Evolutionary conservation across 2,113 vertebrate genomes (phyloP).

Genomic region (Cyanistes caeruleus): DNA sequence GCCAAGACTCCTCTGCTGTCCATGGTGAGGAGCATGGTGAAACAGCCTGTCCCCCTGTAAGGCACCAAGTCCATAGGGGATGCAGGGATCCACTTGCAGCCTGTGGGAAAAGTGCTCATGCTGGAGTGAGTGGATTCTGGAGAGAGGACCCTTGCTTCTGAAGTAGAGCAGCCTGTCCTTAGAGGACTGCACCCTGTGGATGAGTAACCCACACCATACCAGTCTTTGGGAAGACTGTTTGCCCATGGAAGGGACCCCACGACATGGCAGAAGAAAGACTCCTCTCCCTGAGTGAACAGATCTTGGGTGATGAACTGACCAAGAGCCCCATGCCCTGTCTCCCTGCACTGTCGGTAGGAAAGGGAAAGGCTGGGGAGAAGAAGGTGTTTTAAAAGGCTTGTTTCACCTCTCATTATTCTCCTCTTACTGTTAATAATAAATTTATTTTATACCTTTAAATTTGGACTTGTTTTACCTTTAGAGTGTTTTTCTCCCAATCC

Average conservation of each 20-base stretch:
- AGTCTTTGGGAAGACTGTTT: not conserved
- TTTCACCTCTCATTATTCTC: not conserved
- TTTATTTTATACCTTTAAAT: not conserved
- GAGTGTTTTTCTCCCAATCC: not conserved
- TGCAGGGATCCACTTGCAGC: no score
- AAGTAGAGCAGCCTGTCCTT: not conserved
- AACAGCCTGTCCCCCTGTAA: not conserved
- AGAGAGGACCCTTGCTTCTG: no score
- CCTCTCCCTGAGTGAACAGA: not conserved
- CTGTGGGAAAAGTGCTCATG: rapidly evolving
- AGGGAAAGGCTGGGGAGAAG: not conserved
- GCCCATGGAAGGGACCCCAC: rapidly evolving
- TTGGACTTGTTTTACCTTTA: not conserved
- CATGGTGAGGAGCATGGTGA: not conserved
- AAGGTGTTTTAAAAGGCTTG: not conserved
- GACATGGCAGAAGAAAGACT: not conserved
- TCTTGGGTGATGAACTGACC: not conserved
- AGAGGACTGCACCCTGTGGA: not conserved
- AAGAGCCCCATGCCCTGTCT: not conserved
- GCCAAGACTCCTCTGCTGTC: not conserved
- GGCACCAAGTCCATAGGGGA: not conserved
- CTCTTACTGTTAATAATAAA: not conserved
- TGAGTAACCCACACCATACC: not conserved
- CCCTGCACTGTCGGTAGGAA: not conserved
- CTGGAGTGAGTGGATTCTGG: rapidly evolving